Evolutionary conservation across 2,797 vertebrate genomes (phyloP).

Genomic region (Pogonophryne albipinna): DNA sequence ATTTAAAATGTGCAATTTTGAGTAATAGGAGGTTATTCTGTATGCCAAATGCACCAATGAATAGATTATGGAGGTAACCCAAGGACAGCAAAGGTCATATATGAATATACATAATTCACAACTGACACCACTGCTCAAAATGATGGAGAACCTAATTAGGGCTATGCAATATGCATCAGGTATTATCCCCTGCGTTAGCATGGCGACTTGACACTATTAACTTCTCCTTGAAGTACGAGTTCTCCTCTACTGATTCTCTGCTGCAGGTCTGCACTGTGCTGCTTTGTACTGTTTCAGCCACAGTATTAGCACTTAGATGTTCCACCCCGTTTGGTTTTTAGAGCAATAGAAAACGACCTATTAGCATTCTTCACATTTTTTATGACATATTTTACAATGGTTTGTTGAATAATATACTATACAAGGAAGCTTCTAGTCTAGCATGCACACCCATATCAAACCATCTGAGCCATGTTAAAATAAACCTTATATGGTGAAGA

Average conservation of each 20-base stretch:
- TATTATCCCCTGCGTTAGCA: slow-evolving; percentile 37
- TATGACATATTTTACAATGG: no score
- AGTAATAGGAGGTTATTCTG: slow-evolving; percentile 16
- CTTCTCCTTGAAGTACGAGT: slow-evolving; percentile 50
- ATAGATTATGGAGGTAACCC: slow-evolving; percentile 32
- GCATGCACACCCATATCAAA: neutral
- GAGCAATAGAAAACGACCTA: neutral
- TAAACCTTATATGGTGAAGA: neutral
- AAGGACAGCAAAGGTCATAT: slow-evolving; percentile 60
- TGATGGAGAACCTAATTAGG: slow-evolving; percentile 52
- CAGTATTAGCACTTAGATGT: slow-evolving; percentile 15
- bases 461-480: neutral
- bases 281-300: neutral
- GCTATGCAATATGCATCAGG: slow-evolving; percentile 60
- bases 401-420: no score
- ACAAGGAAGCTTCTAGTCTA: neutral
- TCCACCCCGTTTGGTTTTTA: neutral
- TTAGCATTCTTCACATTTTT: neutral
- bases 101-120: slow-evolving; percentile 58
- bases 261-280: slow-evolving; percentile 15
- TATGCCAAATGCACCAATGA: slow-evolving; percentile 23
- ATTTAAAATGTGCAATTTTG: slow-evolving; percentile 22
- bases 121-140: slow-evolving; percentile 49
- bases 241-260: slow-evolving; percentile 22
- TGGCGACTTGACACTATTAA: slow-evolving; percentile 36